These are phyloP conservation scores for Myotis findleyi DNA, from an alignment of 2,797 vertebrate genomes.

Conservation along the genomic window DNA sequence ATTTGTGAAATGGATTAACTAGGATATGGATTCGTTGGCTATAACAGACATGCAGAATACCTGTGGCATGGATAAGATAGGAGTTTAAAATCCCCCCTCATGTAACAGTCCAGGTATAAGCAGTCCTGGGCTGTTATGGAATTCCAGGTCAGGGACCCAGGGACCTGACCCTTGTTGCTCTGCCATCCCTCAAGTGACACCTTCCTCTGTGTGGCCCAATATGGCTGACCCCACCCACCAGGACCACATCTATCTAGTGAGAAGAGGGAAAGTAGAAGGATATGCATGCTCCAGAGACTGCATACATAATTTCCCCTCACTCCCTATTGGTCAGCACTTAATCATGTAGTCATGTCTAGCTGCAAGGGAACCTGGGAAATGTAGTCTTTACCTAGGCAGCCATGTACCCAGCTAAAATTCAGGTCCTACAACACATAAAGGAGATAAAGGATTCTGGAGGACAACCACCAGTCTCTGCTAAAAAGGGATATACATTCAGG, in stretches of 20 bases:
- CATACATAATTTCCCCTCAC: neutral
- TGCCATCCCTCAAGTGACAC: neutral
- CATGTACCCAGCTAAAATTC: neutral
- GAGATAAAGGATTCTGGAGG: neutral
- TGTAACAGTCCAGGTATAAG: neutral
- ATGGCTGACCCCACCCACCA: neutral
- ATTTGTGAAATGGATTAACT: neutral
- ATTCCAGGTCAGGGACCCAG: neutral
- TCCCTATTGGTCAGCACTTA: neutral
- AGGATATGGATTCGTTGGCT: neutral
- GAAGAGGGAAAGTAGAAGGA: neutral
- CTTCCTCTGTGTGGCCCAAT: neutral
- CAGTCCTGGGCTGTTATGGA: neutral
- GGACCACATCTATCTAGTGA: neutral
- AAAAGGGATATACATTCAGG: neutral
- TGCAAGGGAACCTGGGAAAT: slow-evolving; percentile 48
- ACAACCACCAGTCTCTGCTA: neutral
- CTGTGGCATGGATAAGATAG: neutral
- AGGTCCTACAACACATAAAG: neutral
- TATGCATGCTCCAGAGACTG: neutral
- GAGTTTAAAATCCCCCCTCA: neutral
- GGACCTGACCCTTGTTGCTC: neutral
- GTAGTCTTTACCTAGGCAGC: slow-evolving; percentile 44
- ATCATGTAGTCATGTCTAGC: neutral
- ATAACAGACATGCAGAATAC: neutral